Percentiles rank a stretch among this genome's conserved stretches.
Conservation (phyloP, 2,113 vertebrate species). For the Apteryx mantelli region DNA sequence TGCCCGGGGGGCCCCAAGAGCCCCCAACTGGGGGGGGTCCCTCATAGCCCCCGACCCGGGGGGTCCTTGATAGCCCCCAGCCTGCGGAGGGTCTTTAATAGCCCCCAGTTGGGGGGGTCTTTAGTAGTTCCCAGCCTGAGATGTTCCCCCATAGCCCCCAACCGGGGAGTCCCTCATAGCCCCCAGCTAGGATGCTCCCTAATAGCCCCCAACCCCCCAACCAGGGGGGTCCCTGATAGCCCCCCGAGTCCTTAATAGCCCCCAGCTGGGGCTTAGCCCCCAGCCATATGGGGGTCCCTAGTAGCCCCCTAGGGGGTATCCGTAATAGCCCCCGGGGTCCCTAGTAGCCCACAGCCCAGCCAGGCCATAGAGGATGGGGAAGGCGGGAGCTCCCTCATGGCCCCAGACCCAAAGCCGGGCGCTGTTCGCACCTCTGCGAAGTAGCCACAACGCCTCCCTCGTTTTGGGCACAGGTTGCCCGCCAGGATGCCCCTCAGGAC, state of each 20-base stretch:
- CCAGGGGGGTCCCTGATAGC: not conserved
- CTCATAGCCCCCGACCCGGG: not conserved
- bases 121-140: too few species aligned
- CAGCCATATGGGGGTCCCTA: not conserved
- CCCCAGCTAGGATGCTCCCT: too few species aligned
- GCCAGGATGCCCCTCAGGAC: not conserved
- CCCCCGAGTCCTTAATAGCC: not conserved
- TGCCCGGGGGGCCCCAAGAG: not conserved
- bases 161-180: too few species aligned
- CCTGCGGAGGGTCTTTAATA: too few species aligned
- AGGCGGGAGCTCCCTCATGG: not conserved
- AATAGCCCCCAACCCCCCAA: too few species aligned
- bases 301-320: not conserved
- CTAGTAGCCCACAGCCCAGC: not conserved
- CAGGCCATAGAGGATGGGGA: fast-evolving
- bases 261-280: not conserved
- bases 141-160: too few species aligned
- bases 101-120: too few species aligned
- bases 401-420: not conserved
- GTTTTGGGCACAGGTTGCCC: too few species aligned
- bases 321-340: not conserved
- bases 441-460: not conserved
- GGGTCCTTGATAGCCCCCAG: not conserved
- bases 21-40: too few species aligned
- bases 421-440: not conserved